Evolutionary conservation across 2,113 vertebrate species (phyloP), one percentile per base, ranked within the genome.

Genomic region (Sciurus niger): DNA sequence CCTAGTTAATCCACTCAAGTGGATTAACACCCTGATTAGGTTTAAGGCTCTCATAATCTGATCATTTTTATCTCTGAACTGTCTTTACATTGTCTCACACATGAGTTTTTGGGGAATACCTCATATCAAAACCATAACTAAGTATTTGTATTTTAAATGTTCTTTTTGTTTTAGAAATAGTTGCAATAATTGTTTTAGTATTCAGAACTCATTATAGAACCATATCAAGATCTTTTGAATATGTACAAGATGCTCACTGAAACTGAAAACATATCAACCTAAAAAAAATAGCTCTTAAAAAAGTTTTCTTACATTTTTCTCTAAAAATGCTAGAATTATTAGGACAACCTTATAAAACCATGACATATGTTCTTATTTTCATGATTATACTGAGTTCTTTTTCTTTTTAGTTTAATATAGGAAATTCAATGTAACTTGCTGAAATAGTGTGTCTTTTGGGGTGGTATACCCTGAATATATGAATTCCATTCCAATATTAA

Each of bases 311-410:
- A 76, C 30, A 2, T 93, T 58, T 88, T 82, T 78, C 51, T 32
- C 30, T 86, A 30, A 53, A 93, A 67, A 70, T 77, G 34, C 7
- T 58, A 24, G 37, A 17, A 65, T 84, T 79, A 78, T 73, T 95
- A 85, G 46, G 67, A 67, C 90, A 76, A n/a, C 10, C 14, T 84
- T 89, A 82, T 48, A 70, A 53, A 84, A 72, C 8, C 55, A 28
- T 94, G 40, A 77, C 34, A 30, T 58, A n/a, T 93, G 12, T 32
- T 85, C 32, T 84, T 74, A 92, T 46, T 95, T 89, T 40, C 72
- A 43, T 94, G 48, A 80, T 90, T 90, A 74, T 87, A 91, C n/a
- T 4, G 84, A 30, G 80, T 73, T 93, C 89, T 65, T 93, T 95
- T 34, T 70, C 17, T 84, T 84, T 72, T 79, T 48, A 67, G 83